phyloP scores from a whole-genome alignment of 92 coral and sea anemone genomes.

The Umimayanthus kanabou region DNA sequence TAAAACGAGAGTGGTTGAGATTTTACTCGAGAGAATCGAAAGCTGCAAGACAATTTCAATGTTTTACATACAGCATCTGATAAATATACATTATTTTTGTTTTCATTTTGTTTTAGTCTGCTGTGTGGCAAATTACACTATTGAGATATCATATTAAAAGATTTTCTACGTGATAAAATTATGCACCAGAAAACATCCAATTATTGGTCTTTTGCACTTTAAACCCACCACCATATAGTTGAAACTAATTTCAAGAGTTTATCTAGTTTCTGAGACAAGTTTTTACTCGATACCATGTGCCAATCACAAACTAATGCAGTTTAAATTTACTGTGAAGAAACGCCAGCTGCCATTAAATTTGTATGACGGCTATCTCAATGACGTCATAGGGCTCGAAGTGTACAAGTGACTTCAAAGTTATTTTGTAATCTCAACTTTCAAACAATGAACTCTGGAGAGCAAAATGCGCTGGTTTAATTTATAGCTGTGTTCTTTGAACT shows the following conservation, averaged over 20 bases:
- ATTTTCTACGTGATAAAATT: constrained; percentile 12
- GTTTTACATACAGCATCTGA: neutral
- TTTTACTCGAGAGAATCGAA: neutral
- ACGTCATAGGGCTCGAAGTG: neutral
- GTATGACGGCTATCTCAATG: neutral
- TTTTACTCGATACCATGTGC: neutral
- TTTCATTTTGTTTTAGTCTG: neutral
- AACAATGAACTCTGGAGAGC: too few relatives aligned
- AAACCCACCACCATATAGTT: too few relatives aligned
- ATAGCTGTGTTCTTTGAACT: too few relatives aligned
- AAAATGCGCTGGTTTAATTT: too few relatives aligned
- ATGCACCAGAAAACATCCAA: neutral
- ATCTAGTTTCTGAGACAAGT: neutral
- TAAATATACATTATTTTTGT: neutral
- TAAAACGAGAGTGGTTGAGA: neutral
- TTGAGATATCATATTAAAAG: neutral
- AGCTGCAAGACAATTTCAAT: neutral
- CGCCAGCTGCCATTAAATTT: constrained; percentile 1
- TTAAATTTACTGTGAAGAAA: neutral
- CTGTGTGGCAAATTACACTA: constrained; percentile 1
- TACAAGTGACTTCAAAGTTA: neutral
- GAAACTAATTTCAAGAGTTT: neutral
- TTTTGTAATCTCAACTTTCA: too few relatives aligned
- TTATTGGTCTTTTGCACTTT: neutral
- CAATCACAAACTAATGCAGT: neutral